Evolutionary conservation across 2,797 vertebrate genomes (phyloP), one percentile per base, ranked within the genome.

Genomic region (Yasuhikotakia modesta): DNA sequence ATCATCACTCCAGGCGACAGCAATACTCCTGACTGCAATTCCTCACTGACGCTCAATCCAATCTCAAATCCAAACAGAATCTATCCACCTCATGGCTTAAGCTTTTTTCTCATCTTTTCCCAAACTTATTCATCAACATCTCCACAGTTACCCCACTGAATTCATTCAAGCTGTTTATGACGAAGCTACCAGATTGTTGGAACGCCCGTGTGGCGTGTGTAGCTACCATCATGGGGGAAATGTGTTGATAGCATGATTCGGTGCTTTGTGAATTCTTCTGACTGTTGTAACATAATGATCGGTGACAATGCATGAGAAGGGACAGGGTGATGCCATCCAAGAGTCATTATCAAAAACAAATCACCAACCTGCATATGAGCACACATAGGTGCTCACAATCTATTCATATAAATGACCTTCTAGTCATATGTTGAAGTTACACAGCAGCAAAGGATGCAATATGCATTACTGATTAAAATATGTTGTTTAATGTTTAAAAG

Each of bases 121-220:
- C 70, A 21, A 78, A 78, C 68, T 43, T 55, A 65, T 71, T 78
- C 68, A 78, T 71, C 58, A 61, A 13, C 65, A 64, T 78, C 57
- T 53, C 76, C 22, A n/a, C 57, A 65, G 53, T 35, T 17, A 65
- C 32, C 16, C 22, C 13, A 21, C 30, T 53, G 48, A 78, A 71
- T 71, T 70, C 21, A 78, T 19, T 70, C 45, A 70, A 53, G 55
- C 66, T 61, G 57, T 60, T 70, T 57, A 22, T 60, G 19, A 50
- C 32, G 66, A 63, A 55, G 57, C 45, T n/a, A 39, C 43, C 67
- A 77, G 67, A 78, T 68, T 78, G 55, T 35, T 69, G 66, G 55
- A 61, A 52, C 50, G 70, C 50, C 32, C 19, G 48, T 8, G 12
- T 8, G 43, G 45, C 32, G 14, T 30, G 50, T 45, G 61, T 50